These are phyloP conservation scores for Pammene fasciana DNA, from an alignment of 2,888 invertebrate genomes.

Conservation along the genomic window DNA sequence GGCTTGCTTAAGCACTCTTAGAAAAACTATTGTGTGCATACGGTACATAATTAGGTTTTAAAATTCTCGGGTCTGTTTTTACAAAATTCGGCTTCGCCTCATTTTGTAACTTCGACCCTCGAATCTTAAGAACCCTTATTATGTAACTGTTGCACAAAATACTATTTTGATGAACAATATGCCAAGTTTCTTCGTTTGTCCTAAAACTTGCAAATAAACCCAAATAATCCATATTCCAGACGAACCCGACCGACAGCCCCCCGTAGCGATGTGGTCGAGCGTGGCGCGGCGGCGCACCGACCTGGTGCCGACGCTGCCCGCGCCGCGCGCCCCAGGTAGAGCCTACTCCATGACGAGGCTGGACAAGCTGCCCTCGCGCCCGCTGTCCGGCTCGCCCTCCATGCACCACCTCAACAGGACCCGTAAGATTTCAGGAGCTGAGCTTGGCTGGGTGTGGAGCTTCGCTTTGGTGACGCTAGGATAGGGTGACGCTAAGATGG, in stretches of 20 bases:
- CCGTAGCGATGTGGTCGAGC: slow-evolving; percentile 87
- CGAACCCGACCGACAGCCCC: slow-evolving; percentile 71
- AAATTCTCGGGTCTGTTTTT: no score
- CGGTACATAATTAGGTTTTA: no score
- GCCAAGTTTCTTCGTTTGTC: no score
- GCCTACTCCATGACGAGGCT: slow-evolving; percentile 97
- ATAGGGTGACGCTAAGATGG: slow-evolving; percentile 5
- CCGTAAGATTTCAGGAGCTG: slow-evolving; percentile 58
- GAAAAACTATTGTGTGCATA: no score
- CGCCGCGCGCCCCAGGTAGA: slow-evolving; percentile 85
- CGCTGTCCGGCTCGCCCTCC: slow-evolving; percentile 63
- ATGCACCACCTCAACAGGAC: slow-evolving; percentile 72
- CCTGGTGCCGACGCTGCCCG: slow-evolving; percentile 94
- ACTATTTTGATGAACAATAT: no score
- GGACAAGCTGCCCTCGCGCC: slow-evolving; percentile 81
- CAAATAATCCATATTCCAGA: slow-evolving; percentile 55
- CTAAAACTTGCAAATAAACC: background rate
- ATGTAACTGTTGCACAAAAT: no score
- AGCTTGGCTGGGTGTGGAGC: slow-evolving; percentile 17
- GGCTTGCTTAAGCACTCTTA: no score
- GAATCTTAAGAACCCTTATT: no score
- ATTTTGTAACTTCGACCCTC: no score
- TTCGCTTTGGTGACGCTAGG: slow-evolving; percentile 28
- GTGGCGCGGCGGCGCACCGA: slow-evolving; percentile 94
- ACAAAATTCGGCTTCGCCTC: no score